These are phyloP conservation scores for Thymelicus acteon DNA, from an alignment of 2,888 invertebrate species.

Conservation along the genomic window DNA sequence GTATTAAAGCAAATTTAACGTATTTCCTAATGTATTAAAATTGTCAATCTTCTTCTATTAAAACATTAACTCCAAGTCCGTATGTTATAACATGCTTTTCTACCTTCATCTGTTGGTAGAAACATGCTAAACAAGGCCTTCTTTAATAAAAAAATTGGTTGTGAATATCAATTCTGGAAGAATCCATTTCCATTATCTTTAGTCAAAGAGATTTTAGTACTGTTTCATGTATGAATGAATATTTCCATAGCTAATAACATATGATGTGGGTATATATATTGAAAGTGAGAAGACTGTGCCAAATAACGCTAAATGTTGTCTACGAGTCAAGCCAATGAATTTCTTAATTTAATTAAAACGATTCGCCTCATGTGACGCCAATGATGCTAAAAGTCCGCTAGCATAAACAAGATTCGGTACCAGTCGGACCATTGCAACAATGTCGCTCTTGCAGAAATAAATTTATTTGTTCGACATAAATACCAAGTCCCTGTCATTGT, in stretches of 20 bases:
- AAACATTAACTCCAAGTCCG: no score
- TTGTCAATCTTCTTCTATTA: no score
- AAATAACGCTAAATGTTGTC: constrained; percentile 56
- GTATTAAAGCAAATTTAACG: not conserved
- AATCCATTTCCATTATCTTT: not conserved
- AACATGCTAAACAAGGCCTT: no score
- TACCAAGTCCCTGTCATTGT: not conserved
- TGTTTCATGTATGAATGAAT: not conserved
- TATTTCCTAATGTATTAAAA: not conserved
- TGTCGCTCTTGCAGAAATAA: constrained; percentile 32
- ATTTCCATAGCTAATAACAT: constrained; percentile 12
- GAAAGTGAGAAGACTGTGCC: constrained; percentile 51
- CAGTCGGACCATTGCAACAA: constrained; percentile 49
- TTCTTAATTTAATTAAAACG: constrained; percentile 73
- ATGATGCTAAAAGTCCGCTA: constrained; percentile 47
- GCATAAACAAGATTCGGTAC: constrained; percentile 49
- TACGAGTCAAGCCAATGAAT: constrained; percentile 61
- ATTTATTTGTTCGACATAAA: constrained; percentile 1
- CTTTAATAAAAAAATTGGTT: no score
- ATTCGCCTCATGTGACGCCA: constrained; percentile 51
- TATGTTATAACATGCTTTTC: no score
- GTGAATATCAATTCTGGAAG: not conserved
- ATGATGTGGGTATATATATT: constrained; percentile 14
- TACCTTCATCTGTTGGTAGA: no score
- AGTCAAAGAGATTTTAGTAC: no score